These are phyloP conservation scores for Chaitophorus viminalis DNA, from an alignment of 2,888 invertebrate species.

Conservation along the genomic window DNA sequence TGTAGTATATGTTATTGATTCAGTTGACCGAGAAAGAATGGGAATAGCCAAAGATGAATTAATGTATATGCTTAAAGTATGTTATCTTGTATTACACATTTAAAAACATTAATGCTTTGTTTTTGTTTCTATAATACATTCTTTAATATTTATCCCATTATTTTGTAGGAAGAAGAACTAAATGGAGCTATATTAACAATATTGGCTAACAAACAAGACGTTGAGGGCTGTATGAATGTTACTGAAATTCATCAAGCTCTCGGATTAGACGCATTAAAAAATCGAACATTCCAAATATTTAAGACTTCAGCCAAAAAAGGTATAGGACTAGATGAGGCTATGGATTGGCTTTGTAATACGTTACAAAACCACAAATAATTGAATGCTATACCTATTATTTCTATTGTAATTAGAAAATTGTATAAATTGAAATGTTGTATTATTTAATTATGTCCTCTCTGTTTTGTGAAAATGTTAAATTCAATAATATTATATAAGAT, in stretches of 20 bases:
- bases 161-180: constrained; percentile 90
- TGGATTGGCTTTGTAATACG: constrained; percentile 98
- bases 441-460: constrained; percentile 31
- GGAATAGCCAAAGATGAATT: constrained; percentile 99
- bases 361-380: constrained; percentile 86
- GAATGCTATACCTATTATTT: neutral
- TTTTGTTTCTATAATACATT: neutral
- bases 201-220: constrained; percentile 98
- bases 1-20: constrained; percentile 99
- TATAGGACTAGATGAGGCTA: constrained; percentile 97
- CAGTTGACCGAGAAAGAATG: constrained; percentile 97
- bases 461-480: constrained; percentile 31
- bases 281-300: constrained; percentile 98
- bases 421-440: constrained; percentile 30
- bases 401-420: constrained; percentile 52
- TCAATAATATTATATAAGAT: constrained; percentile 5
- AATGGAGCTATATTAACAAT: constrained; percentile 95
- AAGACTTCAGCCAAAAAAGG: constrained; percentile 99
- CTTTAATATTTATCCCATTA: neutral
- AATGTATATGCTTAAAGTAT: constrained; percentile 94
- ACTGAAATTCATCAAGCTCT: constrained; percentile 97
- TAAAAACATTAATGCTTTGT: neutral
- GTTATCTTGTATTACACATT: constrained; percentile 65
- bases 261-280: constrained; percentile 93
- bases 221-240: constrained; percentile 96